A percentile compares a stretch with the other conserved stretches of the same genome.
phyloP scores from a whole-genome alignment of 2,888 invertebrate genomes.

The Ernsta delagoae region DNA sequence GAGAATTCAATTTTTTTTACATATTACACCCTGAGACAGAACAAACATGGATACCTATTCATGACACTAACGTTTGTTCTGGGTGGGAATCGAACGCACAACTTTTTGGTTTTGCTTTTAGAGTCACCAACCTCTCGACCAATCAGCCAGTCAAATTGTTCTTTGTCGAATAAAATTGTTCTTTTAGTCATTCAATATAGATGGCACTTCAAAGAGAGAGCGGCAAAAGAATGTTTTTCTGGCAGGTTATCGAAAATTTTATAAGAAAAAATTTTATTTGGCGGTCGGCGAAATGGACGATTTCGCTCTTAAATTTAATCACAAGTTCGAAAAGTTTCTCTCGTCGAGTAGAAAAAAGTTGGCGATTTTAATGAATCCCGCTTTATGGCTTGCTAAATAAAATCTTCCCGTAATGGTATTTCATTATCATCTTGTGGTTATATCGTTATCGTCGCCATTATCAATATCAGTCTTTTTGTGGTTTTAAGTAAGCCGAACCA shows the following conservation, averaged over 20 bases:
- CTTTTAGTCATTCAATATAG: too few species aligned
- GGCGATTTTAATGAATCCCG: constrained; percentile 1
- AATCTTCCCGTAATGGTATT: background rate
- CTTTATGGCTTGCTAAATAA: background rate
- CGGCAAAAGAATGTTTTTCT: background rate
- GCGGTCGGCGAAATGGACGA: constrained; percentile 12
- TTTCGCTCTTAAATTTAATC: constrained; percentile 14
- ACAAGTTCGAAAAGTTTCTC: constrained; percentile 14
- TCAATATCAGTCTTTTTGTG: too few species aligned
- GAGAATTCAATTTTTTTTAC: too few species aligned
- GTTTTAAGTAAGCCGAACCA: too few species aligned
- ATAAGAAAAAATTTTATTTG: constrained; percentile 10
- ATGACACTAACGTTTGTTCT: too few species aligned
- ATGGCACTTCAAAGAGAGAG: background rate
- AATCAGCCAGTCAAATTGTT: too few species aligned
- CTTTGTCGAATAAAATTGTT: too few species aligned
- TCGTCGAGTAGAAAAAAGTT: constrained; percentile 2
- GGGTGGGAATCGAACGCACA: too few species aligned
- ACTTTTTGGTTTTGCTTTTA: too few species aligned
- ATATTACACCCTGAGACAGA: too few species aligned
- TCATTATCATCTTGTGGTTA: background rate
- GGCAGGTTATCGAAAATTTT: background rate
- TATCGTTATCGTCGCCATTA: background rate
- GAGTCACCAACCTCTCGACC: too few species aligned
- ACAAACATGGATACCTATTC: too few species aligned